Conservation (phyloP, 2,888 invertebrate genomes). For the Heliconius ethilla region DNA sequence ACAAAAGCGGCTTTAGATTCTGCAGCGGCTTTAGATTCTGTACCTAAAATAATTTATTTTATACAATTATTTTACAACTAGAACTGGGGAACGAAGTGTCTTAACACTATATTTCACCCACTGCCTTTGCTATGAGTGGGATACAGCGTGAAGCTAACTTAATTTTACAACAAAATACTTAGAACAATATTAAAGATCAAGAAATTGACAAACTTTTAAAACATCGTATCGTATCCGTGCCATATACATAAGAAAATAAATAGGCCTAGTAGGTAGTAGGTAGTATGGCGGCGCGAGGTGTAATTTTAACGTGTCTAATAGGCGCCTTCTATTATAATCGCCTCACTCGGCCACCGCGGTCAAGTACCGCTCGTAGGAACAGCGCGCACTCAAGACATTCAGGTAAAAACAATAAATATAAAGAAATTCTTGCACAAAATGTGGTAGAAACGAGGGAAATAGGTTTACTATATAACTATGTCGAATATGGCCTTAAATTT, state of each 20-base stretch:
- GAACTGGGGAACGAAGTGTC: too few relatives aligned
- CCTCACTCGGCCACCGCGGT: conserved; percentile 31
- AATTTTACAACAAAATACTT: too few relatives aligned
- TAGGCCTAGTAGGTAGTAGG: conserved; percentile 39
- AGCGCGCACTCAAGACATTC: conserved; percentile 25
- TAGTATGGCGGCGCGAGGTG: conserved; percentile 54
- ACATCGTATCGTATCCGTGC: conserved; percentile 40
- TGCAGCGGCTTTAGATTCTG: too few relatives aligned
- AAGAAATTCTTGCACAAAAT: conserved; percentile 17
- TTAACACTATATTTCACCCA: too few relatives aligned
- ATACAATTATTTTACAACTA: too few relatives aligned
- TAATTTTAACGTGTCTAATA: conserved; percentile 64
- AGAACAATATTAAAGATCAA: background rate
- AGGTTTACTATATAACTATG: background rate
- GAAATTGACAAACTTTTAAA: background rate
- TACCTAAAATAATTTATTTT: too few relatives aligned
- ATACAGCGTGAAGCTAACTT: too few relatives aligned
- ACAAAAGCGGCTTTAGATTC: too few relatives aligned
- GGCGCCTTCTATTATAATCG: conserved; percentile 39
- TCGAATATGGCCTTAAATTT: background rate
- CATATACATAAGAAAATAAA: conserved; percentile 35
- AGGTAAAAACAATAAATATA: conserved; percentile 12
- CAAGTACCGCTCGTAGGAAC: conserved; percentile 31
- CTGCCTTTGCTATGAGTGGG: too few relatives aligned
- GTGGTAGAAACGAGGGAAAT: background rate